These are phyloP conservation scores for Zaprionus africanus DNA, from an alignment of 1,140 invertebrate genomes.

Conservation along the genomic window DNA sequence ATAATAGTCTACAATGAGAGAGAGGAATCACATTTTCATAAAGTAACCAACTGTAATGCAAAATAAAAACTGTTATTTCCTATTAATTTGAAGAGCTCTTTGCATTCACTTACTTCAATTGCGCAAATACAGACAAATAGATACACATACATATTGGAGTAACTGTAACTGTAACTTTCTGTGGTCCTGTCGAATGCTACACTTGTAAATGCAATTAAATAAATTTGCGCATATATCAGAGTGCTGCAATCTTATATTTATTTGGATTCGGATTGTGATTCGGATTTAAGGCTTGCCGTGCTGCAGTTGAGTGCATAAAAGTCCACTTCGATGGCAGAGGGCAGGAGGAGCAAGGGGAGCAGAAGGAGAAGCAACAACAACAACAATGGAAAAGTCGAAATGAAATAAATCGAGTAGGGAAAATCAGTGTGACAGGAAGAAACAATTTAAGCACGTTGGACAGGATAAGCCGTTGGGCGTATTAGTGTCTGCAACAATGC, in stretches of 20 bases:
- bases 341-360: conserved; percentile 13
- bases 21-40: too few species aligned
- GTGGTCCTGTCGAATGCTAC: background rate
- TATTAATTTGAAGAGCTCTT: background rate
- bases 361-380: conserved; percentile 19
- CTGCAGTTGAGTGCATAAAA: conserved; percentile 58
- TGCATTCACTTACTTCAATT: background rate
- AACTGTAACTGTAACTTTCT: conserved; percentile 33
- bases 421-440: conserved; percentile 81
- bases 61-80: background rate
- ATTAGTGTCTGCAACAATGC: conserved; percentile 77
- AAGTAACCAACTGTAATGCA: too few species aligned
- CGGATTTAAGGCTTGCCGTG: conserved; percentile 55
- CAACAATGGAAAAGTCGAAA: conserved; percentile 54
- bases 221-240: conserved; percentile 41
- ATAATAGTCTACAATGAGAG: too few species aligned
- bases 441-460: conserved; percentile 82
- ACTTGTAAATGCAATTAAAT: conserved; percentile 67
- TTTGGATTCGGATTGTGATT: conserved; percentile 49
- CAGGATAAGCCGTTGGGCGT: conserved; percentile 69
- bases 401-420: conserved; percentile 74
- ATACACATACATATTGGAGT: conserved; percentile 21
- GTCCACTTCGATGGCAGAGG: conserved; percentile 51
- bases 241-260: conserved; percentile 62
- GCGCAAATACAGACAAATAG: background rate